Evolutionary conservation across 2,797 vertebrate species (phyloP).

Genomic region (Sebastes minor): DNA sequence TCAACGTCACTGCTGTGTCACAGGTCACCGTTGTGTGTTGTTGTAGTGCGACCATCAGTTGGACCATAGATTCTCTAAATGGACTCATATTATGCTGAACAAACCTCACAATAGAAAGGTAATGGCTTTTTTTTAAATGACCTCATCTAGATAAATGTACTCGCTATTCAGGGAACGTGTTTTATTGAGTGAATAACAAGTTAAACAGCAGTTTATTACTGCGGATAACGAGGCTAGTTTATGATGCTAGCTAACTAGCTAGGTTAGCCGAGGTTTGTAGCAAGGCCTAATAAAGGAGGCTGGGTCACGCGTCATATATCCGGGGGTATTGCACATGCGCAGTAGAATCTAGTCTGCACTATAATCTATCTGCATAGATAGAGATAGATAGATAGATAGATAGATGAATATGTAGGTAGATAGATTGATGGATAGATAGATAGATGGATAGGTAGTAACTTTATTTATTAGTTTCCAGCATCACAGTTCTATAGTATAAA

Average conservation of each 20-base stretch:
- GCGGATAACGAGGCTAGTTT: conserved; percentile 39
- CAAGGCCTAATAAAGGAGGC: too few relatives aligned
- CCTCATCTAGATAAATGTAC: fast-evolving
- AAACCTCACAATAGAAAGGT: conserved; percentile 60
- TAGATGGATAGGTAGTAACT: too few relatives aligned
- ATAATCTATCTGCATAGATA: too few relatives aligned
- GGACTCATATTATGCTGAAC: conserved; percentile 56
- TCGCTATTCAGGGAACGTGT: not conserved
- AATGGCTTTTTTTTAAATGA: not conserved
- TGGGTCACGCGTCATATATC: too few relatives aligned
- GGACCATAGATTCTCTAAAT: conserved; percentile 58
- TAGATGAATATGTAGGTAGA: too few relatives aligned
- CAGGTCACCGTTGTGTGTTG: conserved; percentile 50
- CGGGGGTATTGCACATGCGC: too few relatives aligned
- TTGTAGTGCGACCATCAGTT: conserved; percentile 41
- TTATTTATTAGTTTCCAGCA: too few relatives aligned
- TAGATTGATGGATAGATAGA: too few relatives aligned
- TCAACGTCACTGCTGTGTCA: not conserved
- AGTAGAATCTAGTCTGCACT: too few relatives aligned
- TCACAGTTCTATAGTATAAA: too few relatives aligned
- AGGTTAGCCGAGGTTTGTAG: not conserved
- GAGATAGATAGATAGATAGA: too few relatives aligned
- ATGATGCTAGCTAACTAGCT: conserved; percentile 6
- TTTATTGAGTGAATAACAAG: not conserved
- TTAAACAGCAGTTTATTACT: conserved; percentile 12